These are phyloP conservation scores for Cataglyphis altisquamis DNA, from an alignment of 2,888 invertebrate species.

Conservation along the genomic window DNA sequence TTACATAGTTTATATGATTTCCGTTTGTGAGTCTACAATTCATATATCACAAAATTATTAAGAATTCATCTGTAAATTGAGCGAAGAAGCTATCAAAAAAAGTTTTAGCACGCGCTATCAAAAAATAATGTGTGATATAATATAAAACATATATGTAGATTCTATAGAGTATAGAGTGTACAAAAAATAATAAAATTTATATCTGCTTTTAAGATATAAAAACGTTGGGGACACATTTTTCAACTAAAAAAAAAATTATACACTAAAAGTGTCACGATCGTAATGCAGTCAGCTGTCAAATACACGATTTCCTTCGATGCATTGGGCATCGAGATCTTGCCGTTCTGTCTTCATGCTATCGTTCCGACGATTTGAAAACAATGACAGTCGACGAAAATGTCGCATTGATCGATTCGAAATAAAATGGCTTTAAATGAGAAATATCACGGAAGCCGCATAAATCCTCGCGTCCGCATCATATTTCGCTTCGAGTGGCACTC, in stretches of 20 bases:
- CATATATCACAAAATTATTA: slow-evolving; percentile 15
- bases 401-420: slow-evolving; percentile 64
- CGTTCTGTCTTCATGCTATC: slow-evolving; percentile 11
- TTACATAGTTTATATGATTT: background rate
- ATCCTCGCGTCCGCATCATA: slow-evolving; percentile 74
- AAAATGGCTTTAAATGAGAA: slow-evolving; percentile 77
- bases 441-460: slow-evolving; percentile 66
- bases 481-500: slow-evolving; percentile 75
- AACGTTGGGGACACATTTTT: slow-evolving; percentile 16
- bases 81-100: background rate
- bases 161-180: background rate
- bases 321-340: slow-evolving; percentile 7
- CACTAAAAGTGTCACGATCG: background rate
- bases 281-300: background rate
- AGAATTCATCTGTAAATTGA: slow-evolving; percentile 3
- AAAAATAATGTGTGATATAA: slow-evolving; percentile 19
- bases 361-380: slow-evolving; percentile 65
- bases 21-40: background rate
- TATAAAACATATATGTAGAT: background rate
- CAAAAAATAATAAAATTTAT: slow-evolving; percentile 26
- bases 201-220: background rate
- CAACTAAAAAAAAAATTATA: background rate
- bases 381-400: slow-evolving; percentile 66
- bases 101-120: background rate
- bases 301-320: background rate